A percentile compares a stretch with the other conserved stretches of the same genome.
phyloP scores from a whole-genome alignment of 1,140 invertebrate genomes.

The Elysia chlorotica region DNA sequence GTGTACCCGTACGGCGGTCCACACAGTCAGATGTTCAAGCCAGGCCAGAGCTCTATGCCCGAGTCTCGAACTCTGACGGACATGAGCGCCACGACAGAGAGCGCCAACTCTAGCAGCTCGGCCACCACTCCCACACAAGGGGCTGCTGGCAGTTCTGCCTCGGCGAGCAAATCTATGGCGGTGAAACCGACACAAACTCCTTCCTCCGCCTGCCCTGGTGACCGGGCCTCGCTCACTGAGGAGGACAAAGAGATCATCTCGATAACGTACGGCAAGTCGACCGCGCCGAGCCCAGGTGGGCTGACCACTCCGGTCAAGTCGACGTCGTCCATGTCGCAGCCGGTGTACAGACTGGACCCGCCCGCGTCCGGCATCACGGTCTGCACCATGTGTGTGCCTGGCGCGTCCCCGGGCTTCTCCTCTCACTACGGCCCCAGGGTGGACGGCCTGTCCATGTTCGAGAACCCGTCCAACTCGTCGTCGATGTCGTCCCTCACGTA shows the following conservation, averaged over 20 bases:
- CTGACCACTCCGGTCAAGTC: slow-evolving; percentile 1
- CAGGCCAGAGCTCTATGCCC: too few species aligned
- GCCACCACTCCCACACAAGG: neutral
- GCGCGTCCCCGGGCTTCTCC: too few species aligned
- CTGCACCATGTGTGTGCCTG: too few species aligned
- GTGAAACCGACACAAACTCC: neutral
- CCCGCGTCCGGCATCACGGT: too few species aligned
- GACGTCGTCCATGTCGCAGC: neutral
- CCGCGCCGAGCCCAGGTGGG: neutral
- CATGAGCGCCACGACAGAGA: neutral
- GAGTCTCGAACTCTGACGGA: slow-evolving; percentile 11
- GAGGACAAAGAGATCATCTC: slow-evolving; percentile 19
- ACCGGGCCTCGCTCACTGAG: slow-evolving; percentile 16
- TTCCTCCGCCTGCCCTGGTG: neutral
- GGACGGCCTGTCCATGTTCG: too few species aligned
- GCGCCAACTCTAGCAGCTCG: too few species aligned
- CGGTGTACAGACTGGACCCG: neutral
- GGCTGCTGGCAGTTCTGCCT: neutral
- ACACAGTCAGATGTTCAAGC: too few species aligned
- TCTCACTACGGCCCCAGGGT: too few species aligned
- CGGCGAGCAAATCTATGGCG: neutral
- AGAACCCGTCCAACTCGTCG: too few species aligned
- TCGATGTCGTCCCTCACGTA: too few species aligned
- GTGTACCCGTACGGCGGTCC: neutral
- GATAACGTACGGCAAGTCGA: slow-evolving; percentile 19